Evolutionary conservation across 2,888 invertebrate species (phyloP).

Genomic region (Lithosia quadra): DNA sequence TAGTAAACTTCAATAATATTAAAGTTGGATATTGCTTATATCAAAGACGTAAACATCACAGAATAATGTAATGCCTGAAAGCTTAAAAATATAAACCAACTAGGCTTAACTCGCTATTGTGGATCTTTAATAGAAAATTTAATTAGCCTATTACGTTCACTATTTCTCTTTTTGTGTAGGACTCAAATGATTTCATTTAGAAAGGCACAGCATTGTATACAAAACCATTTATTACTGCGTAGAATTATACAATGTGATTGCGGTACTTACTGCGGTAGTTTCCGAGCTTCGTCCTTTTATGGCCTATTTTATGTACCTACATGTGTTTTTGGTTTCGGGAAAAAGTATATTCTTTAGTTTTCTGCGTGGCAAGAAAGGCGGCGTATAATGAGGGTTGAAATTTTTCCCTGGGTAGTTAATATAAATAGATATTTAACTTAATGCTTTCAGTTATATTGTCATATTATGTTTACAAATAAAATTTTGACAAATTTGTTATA

Average conservation of each 20-base stretch:
- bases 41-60: neutral
- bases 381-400: neutral
- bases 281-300: conserved; percentile 4
- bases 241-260: conserved; percentile 13
- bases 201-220: neutral
- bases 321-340: conserved; percentile 4
- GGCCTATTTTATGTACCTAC: neutral
- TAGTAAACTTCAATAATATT: too few relatives aligned
- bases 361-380: neutral
- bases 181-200: conserved; percentile 5
- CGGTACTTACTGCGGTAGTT: conserved; percentile 16
- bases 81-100: neutral
- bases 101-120: neutral
- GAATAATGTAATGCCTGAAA: neutral
- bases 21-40: neutral
- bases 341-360: conserved; percentile 6
- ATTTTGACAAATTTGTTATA: too few relatives aligned
- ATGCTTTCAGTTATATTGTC: too few relatives aligned
- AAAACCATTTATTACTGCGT: conserved; percentile 14
- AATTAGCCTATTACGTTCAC: neutral
- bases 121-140: neutral
- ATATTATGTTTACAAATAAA: too few relatives aligned
- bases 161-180: conserved; percentile 7
- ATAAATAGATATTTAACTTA: too few relatives aligned
- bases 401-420: neutral